Evolutionary conservation across 2,888 invertebrate genomes (phyloP).

Genomic region (Xanthorhoe spadicearia): DNA sequence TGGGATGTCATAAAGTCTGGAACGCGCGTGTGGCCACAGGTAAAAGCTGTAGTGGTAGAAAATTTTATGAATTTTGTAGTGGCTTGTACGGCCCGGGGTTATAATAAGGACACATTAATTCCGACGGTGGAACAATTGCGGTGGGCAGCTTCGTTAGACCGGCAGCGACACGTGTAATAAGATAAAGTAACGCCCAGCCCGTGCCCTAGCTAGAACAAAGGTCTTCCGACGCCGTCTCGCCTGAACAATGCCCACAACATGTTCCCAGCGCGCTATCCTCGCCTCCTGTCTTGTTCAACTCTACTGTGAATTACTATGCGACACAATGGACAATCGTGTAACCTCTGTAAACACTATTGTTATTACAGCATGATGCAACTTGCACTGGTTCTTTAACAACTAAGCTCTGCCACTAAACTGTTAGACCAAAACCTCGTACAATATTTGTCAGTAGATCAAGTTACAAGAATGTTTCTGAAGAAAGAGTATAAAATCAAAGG

Average conservation of each 20-base stretch:
- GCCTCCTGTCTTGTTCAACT: constrained; percentile 55
- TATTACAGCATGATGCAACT: not conserved
- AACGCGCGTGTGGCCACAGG: not conserved
- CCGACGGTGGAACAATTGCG: constrained; percentile 68
- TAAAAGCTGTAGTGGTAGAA: constrained; percentile 1
- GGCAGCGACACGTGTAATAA: constrained; percentile 75
- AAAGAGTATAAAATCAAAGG: not conserved
- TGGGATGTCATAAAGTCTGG: not conserved
- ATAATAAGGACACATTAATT: constrained; percentile 70
- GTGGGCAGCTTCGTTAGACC: constrained; percentile 69
- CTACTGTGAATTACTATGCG: constrained; percentile 42
- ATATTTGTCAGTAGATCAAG: not conserved
- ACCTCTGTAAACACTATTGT: constrained; percentile 13
- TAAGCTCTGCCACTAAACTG: not conserved
- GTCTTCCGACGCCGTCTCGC: constrained; percentile 65
- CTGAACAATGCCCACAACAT: constrained; percentile 65
- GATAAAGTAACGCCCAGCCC: constrained; percentile 70
- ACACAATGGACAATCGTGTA: constrained; percentile 34
- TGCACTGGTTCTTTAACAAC: not conserved
- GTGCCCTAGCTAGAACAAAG: constrained; percentile 75
- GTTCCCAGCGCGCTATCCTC: constrained; percentile 53
- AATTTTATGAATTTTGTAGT: constrained; percentile 33
- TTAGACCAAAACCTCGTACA: not conserved
- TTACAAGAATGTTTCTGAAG: not conserved
- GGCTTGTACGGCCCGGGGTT: constrained; percentile 46